A percentile compares a stretch with the other conserved stretches of the same genome.
Evolutionary conservation across 2,797 vertebrate genomes (phyloP).

Genomic region (Acanthopagrus latus): DNA sequence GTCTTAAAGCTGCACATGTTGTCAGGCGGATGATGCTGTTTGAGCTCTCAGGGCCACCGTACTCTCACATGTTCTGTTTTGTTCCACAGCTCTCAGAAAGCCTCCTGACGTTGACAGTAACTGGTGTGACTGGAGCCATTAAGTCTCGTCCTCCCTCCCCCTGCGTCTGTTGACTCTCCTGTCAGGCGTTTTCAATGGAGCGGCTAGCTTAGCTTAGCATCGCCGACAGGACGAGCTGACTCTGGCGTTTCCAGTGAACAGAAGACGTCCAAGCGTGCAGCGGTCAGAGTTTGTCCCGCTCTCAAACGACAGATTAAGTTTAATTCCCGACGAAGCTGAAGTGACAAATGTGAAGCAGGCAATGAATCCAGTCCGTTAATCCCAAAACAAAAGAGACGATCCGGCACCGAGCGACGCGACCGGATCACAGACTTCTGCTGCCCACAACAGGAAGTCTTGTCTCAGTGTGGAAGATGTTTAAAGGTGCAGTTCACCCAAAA

Average conservation of each 20-base stretch:
- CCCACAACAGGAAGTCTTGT: neutral
- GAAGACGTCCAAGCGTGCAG: neutral
- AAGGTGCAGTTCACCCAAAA: no score
- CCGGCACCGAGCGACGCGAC: neutral
- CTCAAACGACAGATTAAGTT: conserved; percentile 58
- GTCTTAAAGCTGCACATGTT: no score
- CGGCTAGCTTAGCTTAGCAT: conserved; percentile 57
- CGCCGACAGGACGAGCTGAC: conserved; percentile 40
- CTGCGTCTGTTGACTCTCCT: conserved; percentile 26
- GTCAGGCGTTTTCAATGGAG: conserved; percentile 40
- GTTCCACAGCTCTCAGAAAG: no score
- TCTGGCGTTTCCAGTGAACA: neutral
- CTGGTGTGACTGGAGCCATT: neutral
- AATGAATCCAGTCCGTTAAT: conserved; percentile 29
- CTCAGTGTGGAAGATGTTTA: no score
- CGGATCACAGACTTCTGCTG: neutral
- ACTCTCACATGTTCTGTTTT: no score
- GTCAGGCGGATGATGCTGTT: no score
- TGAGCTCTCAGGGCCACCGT: no score
- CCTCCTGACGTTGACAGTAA: neutral
- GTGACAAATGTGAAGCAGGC: conserved; percentile 39
- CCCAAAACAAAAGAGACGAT: conserved; percentile 55
- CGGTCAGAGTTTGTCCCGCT: conserved; percentile 35
- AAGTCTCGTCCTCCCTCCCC: conserved; percentile 8
- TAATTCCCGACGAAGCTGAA: conserved; percentile 38